Percentiles rank a stretch among this genome's conserved stretches.
phyloP scores from a whole-genome alignment of 2,888 invertebrate genomes.

The Mesochorus sp. region DNA sequence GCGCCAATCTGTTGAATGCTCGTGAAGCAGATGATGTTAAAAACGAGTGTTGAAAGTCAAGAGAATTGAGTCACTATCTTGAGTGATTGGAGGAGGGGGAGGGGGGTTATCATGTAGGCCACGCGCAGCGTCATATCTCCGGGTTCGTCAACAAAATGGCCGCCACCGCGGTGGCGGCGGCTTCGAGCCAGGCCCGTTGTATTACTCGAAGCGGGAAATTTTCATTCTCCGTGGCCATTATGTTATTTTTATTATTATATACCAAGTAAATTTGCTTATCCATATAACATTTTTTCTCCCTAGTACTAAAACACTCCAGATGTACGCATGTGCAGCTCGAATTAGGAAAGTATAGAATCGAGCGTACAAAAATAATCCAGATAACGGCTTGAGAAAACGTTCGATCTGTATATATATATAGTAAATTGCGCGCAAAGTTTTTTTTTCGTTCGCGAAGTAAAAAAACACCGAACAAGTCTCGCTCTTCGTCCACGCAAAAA shows the following conservation, averaged over 20 bases:
- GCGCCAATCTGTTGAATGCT: background rate
- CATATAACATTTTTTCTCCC: too few relatives aligned
- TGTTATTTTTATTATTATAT: constrained; percentile 20
- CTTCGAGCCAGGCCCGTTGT: constrained; percentile 50
- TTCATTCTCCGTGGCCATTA: constrained; percentile 4
- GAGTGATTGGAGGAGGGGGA: constrained; percentile 49
- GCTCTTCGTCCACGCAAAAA: too few relatives aligned
- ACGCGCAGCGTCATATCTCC: constrained; percentile 75
- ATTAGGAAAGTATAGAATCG: background rate
- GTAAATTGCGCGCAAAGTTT: too few relatives aligned
- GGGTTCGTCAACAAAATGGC: constrained; percentile 72
- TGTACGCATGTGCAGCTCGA: too few relatives aligned
- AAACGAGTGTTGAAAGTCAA: constrained; percentile 31
- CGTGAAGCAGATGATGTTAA: constrained; percentile 6
- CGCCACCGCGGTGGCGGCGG: constrained; percentile 35
- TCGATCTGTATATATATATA: too few relatives aligned
- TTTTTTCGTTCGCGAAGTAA: too few relatives aligned
- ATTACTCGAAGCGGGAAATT: constrained; percentile 51
- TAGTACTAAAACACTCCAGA: too few relatives aligned
- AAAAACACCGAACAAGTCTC: too few relatives aligned
- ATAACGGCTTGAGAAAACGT: too few relatives aligned
- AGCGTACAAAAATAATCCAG: background rate
- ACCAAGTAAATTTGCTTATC: background rate
- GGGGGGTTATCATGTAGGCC: constrained; percentile 77
- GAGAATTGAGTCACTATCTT: constrained; percentile 62